Evolutionary conservation across 2,797 vertebrate species (phyloP).

Genomic region (Coregonus suidteri): DNA sequence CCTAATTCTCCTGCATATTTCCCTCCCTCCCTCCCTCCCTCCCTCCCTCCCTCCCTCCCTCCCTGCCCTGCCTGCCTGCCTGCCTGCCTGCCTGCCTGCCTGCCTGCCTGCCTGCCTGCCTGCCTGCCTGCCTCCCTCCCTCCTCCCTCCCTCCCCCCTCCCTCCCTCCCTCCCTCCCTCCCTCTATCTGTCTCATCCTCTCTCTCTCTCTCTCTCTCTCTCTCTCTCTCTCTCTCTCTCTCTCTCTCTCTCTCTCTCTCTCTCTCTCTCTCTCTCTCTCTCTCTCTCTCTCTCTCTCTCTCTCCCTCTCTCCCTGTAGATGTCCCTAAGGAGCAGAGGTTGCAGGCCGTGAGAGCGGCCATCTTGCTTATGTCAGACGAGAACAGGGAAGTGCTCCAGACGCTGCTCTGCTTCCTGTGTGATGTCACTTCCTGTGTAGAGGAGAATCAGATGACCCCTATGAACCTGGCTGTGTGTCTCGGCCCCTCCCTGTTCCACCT

Average conservation of each 20-base stretch:
- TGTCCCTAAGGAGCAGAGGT: conserved; percentile 91
- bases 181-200: too few species aligned
- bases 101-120: too few species aligned
- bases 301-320: conserved; percentile 66
- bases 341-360: conserved; percentile 90
- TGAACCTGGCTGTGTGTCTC: conserved; percentile 96
- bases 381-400: conserved; percentile 93
- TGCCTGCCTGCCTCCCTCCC: too few species aligned
- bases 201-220: background rate
- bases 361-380: conserved; percentile 95
- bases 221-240: background rate
- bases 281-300: background rate
- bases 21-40: too few species aligned
- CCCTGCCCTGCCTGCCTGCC: too few species aligned
- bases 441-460: conserved; percentile 98
- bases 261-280: background rate
- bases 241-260: background rate
- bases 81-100: too few species aligned
- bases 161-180: too few species aligned
- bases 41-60: too few species aligned
- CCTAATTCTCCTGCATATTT: too few species aligned
- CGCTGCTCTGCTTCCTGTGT: conserved; percentile 88
- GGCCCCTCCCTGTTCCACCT: conserved; percentile 98
- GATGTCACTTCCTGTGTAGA: conserved; percentile 88
- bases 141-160: too few species aligned